A percentile compares a stretch with the other conserved stretches of the same genome.
Conservation (phyloP, 2,888 invertebrate species). For the Tipula vernalis region DNA sequence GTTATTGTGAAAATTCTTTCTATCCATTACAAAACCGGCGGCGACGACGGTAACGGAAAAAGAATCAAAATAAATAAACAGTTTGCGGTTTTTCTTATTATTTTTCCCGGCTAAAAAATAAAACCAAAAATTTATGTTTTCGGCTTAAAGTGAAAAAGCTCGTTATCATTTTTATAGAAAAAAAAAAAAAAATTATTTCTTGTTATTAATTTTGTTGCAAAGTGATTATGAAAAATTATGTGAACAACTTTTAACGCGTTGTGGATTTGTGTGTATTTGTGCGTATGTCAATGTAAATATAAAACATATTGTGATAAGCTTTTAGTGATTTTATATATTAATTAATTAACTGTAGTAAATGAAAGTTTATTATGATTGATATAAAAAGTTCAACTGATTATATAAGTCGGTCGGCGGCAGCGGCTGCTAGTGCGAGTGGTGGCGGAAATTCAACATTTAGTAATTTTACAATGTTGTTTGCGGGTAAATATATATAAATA, state of each 20-base stretch:
- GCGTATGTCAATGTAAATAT: background rate
- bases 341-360: background rate
- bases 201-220: background rate
- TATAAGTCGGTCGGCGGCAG: constrained; percentile 66
- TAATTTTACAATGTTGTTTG: constrained; percentile 91
- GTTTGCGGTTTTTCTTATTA: constrained; percentile 5
- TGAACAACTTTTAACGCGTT: background rate
- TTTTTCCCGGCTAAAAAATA: background rate
- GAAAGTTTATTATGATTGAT: constrained; percentile 56
- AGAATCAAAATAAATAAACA: constrained; percentile 6
- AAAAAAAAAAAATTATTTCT: background rate
- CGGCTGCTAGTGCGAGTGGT: constrained; percentile 4
- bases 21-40: constrained; percentile 10
- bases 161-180: background rate
- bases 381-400: constrained; percentile 87
- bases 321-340: background rate
- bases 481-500: constrained; percentile 46
- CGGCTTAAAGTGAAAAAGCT: background rate
- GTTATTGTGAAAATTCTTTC: background rate
- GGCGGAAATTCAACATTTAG: constrained; percentile 51
- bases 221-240: background rate
- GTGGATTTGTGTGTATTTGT: background rate
- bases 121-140: background rate
- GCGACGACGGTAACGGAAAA: constrained; percentile 9
- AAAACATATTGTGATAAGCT: background rate